These are phyloP conservation scores for Papilio elwesi DNA, from an alignment of 2,888 invertebrate species.

Conservation along the genomic window DNA sequence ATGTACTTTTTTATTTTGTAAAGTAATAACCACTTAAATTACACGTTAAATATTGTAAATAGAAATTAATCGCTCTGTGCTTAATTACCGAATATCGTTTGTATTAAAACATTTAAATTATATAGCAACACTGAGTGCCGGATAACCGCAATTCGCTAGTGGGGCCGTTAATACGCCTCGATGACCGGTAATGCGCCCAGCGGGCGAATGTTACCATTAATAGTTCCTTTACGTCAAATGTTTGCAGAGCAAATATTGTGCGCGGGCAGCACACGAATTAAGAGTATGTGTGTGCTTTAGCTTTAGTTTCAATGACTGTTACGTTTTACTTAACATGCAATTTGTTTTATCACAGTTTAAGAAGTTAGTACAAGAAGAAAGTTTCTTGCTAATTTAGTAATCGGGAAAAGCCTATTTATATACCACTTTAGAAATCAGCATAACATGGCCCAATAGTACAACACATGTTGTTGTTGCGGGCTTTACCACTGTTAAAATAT, in stretches of 20 bases:
- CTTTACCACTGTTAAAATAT: no score
- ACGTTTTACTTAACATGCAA: not conserved
- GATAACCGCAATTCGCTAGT: slow-evolving; percentile 31
- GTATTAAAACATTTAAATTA: slow-evolving; percentile 31
- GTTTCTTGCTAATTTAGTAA: no score
- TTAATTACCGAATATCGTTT: slow-evolving; percentile 13
- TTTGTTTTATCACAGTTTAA: no score
- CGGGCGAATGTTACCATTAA: slow-evolving; percentile 20
- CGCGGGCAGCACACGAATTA: slow-evolving; percentile 7
- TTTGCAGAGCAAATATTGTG: slow-evolving; percentile 16
- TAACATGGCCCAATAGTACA: no score
- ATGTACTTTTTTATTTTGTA: not conserved
- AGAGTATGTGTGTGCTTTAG: not conserved
- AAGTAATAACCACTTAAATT: not conserved
- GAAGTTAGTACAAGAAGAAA: no score
- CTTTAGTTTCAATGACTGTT: not conserved
- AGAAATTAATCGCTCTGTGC: slow-evolving; percentile 19
- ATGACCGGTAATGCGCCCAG: slow-evolving; percentile 25
- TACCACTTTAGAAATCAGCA: no score
- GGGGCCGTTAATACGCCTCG: slow-evolving; percentile 21
- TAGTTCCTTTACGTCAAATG: slow-evolving; percentile 30
- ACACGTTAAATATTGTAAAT: slow-evolving; percentile 15
- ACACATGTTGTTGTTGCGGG: no score
- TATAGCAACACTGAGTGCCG: slow-evolving; percentile 31
- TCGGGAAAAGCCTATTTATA: no score